A percentile compares a stretch with the other conserved stretches of the same genome.
These are phyloP conservation scores for Carcharodon carcharias DNA, from an alignment of 2,797 vertebrate species.

Conservation along the genomic window DNA sequence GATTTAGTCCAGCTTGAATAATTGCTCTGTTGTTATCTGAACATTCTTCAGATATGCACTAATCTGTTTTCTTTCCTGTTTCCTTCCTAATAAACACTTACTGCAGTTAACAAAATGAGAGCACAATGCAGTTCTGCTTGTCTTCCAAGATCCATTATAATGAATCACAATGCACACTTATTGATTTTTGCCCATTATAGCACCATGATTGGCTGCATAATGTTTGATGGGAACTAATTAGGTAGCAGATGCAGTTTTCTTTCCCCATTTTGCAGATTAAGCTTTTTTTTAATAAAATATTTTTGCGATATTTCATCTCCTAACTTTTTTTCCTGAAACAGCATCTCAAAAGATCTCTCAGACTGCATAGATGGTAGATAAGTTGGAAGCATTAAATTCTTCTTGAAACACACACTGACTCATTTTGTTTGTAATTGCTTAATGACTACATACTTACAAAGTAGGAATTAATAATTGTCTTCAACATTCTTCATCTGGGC, in stretches of 20 bases:
- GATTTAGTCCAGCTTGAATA: conserved; percentile 27
- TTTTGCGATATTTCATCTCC: conserved; percentile 36
- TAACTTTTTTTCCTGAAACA: background rate
- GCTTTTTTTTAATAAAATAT: conserved; percentile 40
- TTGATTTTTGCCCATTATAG: conserved; percentile 64
- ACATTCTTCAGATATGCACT: conserved; percentile 58
- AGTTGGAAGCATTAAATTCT: background rate
- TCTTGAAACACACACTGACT: background rate
- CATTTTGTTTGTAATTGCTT: background rate
- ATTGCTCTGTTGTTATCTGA: conserved; percentile 64
- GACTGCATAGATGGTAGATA: background rate
- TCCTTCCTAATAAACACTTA: conserved; percentile 58
- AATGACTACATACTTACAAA: background rate
- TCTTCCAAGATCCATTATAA: conserved; percentile 55
- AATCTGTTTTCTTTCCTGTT: conserved; percentile 60
- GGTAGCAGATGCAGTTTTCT: conserved; percentile 48
- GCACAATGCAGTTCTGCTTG: conserved; percentile 54
- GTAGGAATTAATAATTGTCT: conserved; percentile 13
- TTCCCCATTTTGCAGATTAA: conserved; percentile 46
- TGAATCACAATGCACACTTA: conserved; percentile 61
- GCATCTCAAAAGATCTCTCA: background rate
- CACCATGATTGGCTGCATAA: conserved; percentile 59
- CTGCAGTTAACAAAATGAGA: conserved; percentile 54
- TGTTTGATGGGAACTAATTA: conserved; percentile 62
- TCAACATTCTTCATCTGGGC: background rate